phyloP scores from a whole-genome alignment of 2,797 vertebrate species.

The Gallirallus australis region DNA sequence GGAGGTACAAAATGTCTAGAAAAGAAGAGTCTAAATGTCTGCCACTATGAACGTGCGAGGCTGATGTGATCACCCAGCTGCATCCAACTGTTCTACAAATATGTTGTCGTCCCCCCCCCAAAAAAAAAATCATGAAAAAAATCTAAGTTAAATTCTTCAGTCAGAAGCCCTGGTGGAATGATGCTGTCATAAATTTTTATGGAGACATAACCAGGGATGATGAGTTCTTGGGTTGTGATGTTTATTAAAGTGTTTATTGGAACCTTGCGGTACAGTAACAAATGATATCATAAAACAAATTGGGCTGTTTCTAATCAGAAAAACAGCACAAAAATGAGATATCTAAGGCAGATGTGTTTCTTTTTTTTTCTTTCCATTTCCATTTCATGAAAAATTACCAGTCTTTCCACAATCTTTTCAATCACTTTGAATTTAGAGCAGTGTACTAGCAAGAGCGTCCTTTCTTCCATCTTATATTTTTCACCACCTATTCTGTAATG shows the following conservation, averaged over 20 bases:
- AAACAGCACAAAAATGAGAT: slow-evolving; percentile 61
- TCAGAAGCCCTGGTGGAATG: slow-evolving; percentile 39
- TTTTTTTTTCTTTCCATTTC: slow-evolving; percentile 53
- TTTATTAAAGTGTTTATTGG: slow-evolving; percentile 79
- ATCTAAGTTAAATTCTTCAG: slow-evolving; percentile 55
- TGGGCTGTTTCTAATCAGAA: slow-evolving; percentile 72
- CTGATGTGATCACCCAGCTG: slow-evolving; percentile 49
- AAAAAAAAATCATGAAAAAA: slow-evolving; percentile 43
- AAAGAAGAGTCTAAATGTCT: slow-evolving; percentile 26
- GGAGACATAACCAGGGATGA: slow-evolving; percentile 60
- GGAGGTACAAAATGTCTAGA: not conserved
- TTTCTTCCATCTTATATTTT: not conserved
- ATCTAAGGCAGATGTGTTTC: slow-evolving; percentile 3
- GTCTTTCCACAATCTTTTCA: slow-evolving; percentile 62
- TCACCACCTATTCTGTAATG: not conserved
- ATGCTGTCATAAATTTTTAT: slow-evolving; percentile 63
- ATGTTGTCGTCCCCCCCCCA: not conserved
- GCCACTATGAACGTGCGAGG: not conserved
- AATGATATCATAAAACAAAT: slow-evolving; percentile 77
- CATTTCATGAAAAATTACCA: slow-evolving; percentile 34
- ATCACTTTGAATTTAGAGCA: slow-evolving; percentile 23
- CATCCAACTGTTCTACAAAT: slow-evolving; percentile 49
- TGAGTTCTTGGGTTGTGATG: slow-evolving; percentile 67
- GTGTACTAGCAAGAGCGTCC: not conserved
- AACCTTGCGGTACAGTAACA: slow-evolving; percentile 71